phyloP scores from a whole-genome alignment of 2,113 vertebrate species.

The Xyrauchen texanus region DNA sequence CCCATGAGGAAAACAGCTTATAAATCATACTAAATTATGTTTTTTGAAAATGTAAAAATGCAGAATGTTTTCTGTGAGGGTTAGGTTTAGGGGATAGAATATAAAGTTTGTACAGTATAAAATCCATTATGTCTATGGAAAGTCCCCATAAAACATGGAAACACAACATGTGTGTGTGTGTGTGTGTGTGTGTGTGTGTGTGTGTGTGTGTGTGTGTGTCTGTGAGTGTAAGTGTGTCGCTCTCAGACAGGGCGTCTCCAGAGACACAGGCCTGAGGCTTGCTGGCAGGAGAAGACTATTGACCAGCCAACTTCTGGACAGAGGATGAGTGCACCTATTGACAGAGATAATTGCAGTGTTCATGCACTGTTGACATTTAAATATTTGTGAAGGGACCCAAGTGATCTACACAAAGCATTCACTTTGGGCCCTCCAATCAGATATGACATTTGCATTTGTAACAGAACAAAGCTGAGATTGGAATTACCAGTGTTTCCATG shows the following conservation, averaged over 20 bases:
- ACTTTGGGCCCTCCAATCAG: constrained; percentile 54
- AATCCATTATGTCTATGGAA: no score
- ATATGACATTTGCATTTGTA: constrained; percentile 65
- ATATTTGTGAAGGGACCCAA: constrained; percentile 70
- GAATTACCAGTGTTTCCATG: constrained; percentile 14
- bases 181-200: no score
- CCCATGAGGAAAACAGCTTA: no score
- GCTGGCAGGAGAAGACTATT: constrained; percentile 61
- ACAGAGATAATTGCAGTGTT: constrained; percentile 74
- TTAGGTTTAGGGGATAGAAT: no score
- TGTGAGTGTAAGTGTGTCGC: constrained; percentile 25
- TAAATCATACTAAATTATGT: no score
- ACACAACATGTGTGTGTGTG: no score
- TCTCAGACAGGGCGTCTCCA: constrained; percentile 35
- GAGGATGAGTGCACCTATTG: constrained; percentile 38
- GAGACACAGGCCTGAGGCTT: constrained; percentile 27
- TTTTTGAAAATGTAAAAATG: no score
- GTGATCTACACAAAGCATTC: constrained; percentile 65
- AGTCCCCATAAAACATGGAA: no score
- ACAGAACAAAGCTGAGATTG: constrained; percentile 32
- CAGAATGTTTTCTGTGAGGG: no score
- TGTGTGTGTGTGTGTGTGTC: background rate
- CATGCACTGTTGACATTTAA: constrained; percentile 78
- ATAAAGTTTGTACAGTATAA: no score
- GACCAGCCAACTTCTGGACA: constrained; percentile 48